Evolutionary conservation across 2,113 vertebrate species (phyloP).

Genomic region (Odobenus rosmarus): DNA sequence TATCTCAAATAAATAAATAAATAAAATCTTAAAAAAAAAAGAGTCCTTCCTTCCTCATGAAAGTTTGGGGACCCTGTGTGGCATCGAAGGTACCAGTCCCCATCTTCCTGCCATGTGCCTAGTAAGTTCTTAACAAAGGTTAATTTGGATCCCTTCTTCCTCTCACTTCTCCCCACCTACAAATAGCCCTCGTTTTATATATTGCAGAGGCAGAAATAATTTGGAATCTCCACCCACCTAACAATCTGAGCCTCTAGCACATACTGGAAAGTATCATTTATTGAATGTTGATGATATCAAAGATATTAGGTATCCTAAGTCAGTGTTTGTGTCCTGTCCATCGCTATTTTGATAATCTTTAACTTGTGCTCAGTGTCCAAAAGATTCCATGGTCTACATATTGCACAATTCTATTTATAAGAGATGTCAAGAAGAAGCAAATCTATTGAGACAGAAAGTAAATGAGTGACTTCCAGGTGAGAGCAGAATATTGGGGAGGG

Average conservation of each 20-base stretch:
- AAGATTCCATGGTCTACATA: not conserved
- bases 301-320: not conserved
- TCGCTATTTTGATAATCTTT: not conserved
- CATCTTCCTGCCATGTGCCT: not conserved
- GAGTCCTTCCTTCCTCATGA: not conserved
- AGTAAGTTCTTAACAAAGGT: not conserved
- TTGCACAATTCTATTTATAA: not conserved
- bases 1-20: not conserved
- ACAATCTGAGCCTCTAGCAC: not conserved
- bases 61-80: not conserved
- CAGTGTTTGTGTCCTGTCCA: not conserved
- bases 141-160: not conserved
- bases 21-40: too few relatives aligned
- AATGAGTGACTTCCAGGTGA: not conserved
- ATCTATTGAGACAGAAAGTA: not conserved
- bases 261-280: not conserved
- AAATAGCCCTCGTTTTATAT: not conserved
- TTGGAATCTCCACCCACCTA: not conserved
- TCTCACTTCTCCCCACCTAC: not conserved
- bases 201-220: not conserved
- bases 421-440: not conserved
- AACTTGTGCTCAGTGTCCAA: not conserved
- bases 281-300: not conserved
- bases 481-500: not conserved
- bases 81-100: not conserved